Evolutionary conservation across 1,140 invertebrate genomes (phyloP), one percentile per base, ranked within the genome.

Genomic region (Globodera rostochiensis): DNA sequence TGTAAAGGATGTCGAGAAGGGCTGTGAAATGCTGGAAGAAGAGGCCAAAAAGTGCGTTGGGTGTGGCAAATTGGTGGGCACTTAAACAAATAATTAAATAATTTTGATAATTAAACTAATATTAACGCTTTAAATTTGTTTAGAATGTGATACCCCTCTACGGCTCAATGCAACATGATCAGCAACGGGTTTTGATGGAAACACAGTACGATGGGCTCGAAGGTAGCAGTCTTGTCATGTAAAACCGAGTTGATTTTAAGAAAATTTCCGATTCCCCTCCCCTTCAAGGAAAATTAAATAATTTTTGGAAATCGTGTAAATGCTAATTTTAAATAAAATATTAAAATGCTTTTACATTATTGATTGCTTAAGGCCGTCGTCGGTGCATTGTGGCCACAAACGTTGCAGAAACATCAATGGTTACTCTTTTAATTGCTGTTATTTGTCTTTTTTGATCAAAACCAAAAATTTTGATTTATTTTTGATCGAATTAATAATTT

Each of bases 1-100:
- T 5, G 9, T 82, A 6, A 83, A 95, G 80, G 97, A 97, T 91
- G 92, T 97, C 7, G 95, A 95, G 25, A 91, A 89, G 4, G 88
- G 94, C 3, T 92, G 90, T 80, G 88, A 89, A 66, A 93, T 88
- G 90, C 95, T 7, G 90, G 97, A 91, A 49, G 96, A 98, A n/a
- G 53, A 57, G 71, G 45, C 77, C 15, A 47, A 79, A 15, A 60
- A 47, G 19, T 73, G 69, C 21, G 9, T 6, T 11, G n/a, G 6
- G 98, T 90, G 90, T 99, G 45, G 98, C 97, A 90, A 98, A 97
- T 91, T 1, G 94, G 95, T 0, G 98, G 89, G 94, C 97, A 67
- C 96, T 96, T 0, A 36, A 36, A 36, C 36, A 36, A 36, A 36
- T 36, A 36, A 36, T 36, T 36, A 36, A 36, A 36, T 36, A 36